Conservation (phyloP, 1,140 invertebrate species). For the Helicoverpa zea region DNA sequence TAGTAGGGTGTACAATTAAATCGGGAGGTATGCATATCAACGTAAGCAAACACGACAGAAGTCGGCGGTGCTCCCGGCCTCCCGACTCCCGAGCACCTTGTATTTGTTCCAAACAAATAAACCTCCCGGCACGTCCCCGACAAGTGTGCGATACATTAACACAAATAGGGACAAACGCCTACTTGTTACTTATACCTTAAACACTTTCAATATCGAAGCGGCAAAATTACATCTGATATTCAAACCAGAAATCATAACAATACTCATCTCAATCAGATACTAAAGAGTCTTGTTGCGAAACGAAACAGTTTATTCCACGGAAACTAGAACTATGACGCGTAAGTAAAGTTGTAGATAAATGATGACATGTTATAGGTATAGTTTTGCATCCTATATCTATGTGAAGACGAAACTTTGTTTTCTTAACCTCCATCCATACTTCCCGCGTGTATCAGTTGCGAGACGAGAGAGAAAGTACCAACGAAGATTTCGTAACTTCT, state of each 20-base stretch:
- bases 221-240: neutral
- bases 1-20: conserved; percentile 58
- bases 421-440: conserved; percentile 80
- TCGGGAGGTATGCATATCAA: conserved; percentile 79
- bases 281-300: conserved; percentile 56
- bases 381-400: conserved; percentile 59
- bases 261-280: conserved; percentile 41
- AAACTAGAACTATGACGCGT: conserved; percentile 51
- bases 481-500: conserved; percentile 73
- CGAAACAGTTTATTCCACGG: conserved; percentile 46
- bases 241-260: neutral
- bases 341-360: conserved; percentile 52
- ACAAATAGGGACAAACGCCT: conserved; percentile 63
- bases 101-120: conserved; percentile 80
- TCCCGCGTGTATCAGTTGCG: conserved; percentile 69
- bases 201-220: neutral
- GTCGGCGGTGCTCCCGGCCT: conserved; percentile 67
- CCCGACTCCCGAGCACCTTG: conserved; percentile 67
- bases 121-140: conserved; percentile 70
- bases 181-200: conserved; percentile 1
- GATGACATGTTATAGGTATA: conserved; percentile 55
- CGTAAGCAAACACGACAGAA: conserved; percentile 71
- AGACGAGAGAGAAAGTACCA: conserved; percentile 80
- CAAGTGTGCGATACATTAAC: conserved; percentile 66
- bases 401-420: conserved; percentile 75